A percentile compares a stretch with the other conserved stretches of the same genome.
Evolutionary conservation across 2,888 invertebrate species (phyloP).

Genomic region (Lomographa bimaculata): DNA sequence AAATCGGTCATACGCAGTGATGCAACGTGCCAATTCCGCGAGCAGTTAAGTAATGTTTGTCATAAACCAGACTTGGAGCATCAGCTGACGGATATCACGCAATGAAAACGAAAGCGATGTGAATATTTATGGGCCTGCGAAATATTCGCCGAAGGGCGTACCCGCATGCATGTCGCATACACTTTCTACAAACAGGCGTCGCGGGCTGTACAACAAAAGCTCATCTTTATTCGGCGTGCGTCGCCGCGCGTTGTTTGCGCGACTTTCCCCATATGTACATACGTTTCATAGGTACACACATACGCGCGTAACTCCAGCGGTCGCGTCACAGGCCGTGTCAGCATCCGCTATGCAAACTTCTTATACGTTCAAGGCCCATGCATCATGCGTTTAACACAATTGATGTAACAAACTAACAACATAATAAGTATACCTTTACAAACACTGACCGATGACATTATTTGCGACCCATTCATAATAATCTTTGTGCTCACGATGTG

Average conservation of each 20-base stretch:
- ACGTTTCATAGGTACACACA: constrained; percentile 30
- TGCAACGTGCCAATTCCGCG: constrained; percentile 60
- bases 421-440: constrained; percentile 33
- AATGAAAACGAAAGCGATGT: constrained; percentile 77
- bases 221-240: constrained; percentile 76
- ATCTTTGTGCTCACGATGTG: constrained; percentile 34
- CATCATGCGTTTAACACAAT: constrained; percentile 43
- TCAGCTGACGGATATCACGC: constrained; percentile 61
- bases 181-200: constrained; percentile 74
- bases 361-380: constrained; percentile 54
- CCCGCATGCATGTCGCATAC: constrained; percentile 68
- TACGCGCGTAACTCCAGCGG: constrained; percentile 57
- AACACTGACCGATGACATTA: constrained; percentile 32
- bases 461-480: constrained; percentile 27
- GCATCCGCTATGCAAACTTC: constrained; percentile 52
- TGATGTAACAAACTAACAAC: constrained; percentile 44
- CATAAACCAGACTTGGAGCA: constrained; percentile 54
- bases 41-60: constrained; percentile 71
- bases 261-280: constrained; percentile 66
- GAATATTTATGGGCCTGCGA: constrained; percentile 78
- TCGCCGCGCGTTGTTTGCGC: constrained; percentile 55
- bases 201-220: constrained; percentile 62
- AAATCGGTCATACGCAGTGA: constrained; percentile 55
- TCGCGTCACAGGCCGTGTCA: constrained; percentile 53
- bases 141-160: constrained; percentile 80